Base-by-base conservation (phyloP, 2,113 vertebrate species). In the Xyliphius kryptos region DNA sequence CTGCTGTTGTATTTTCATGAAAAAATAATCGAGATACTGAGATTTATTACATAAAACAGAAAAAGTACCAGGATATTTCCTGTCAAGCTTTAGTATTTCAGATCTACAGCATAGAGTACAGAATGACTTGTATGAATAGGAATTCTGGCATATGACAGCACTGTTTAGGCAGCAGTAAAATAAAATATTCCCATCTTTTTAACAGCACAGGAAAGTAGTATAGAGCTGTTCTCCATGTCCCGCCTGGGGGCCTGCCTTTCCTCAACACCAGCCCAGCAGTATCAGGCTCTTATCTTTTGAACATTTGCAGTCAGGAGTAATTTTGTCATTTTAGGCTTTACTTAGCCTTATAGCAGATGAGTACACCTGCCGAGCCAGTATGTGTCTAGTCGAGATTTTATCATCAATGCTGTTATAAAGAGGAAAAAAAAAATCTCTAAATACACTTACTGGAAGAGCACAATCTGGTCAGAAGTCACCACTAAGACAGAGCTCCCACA, bases 371-470 rank as follows among this genome's bases (percentile, higher is more conserved):
- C 68, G 70, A 60, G 38, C 59, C 37, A 61, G 20, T 56, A 63
- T 53, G 36, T 43, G 13, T 66, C 37, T 56, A 48, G 36, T 20
- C 36, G 58, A 54, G n/a, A 62, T 21, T 52, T 56, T 49, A 16
- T 51, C n/a, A 11, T 61, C 10, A 21, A 43, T 43, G 15, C 22
- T 65, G n/a, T 16, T n/a, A 61, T 48, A 52, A 71, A 68, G 80
- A 76, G 79, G 70, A 73, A 66, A 68, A 71, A 73, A 66, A 68
- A 74, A 20, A 48, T 76, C 73, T 79, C 71, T 79, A 82, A 83
- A 83, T 80, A 79, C 61, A 76, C 77, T 79, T 79, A 77, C 81
- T 77, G 74, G 71, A 81, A 80, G 79, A 83, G 78, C 77, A 77
- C 78, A 77, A 80, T 76, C 51, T 59, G 74, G 74, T 77, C 72